Evolutionary conservation across 2,888 invertebrate genomes (phyloP), one percentile per base, ranked within the genome.

Genomic region (Nectonema munidae): DNA sequence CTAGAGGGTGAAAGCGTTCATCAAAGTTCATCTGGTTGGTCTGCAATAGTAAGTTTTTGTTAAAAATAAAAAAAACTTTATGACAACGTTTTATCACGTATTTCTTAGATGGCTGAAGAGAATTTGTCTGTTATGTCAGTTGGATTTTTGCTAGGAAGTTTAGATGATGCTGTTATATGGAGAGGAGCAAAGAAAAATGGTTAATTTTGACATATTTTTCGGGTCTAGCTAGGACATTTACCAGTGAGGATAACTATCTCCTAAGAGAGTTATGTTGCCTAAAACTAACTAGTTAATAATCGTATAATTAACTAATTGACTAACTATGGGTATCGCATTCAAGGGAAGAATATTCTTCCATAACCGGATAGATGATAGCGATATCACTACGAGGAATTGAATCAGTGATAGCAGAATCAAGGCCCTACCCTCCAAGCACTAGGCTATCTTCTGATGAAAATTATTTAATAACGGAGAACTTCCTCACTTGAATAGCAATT

Each of bases 81-180:
- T 28, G 15, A 29, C 20, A 14, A 20, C 29, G 11, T 19, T 25
- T n/a, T 25, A 25, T n/a, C 6, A 6, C n/a, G n/a, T 25, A 9
- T 25, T 30, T 30, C 15, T 11, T 14, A 34, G 35, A 19, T 19
- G 17, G 49, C 52, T 20, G 72, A 72, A 42, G 89, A 95, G 50
- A 95, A 95, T 55, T 62, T 99, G 32, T 72, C 72, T 3, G 62
- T 95, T 36, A 89, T 95, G 83, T 89, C 86, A 0, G 75, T 89
- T 51, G 89, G 83, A 9, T 83, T 86, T 54, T 61, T 86, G 29
- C 59, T 86, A 40, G 64, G 65, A 34, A 70, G 70, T 46, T 68
- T 71, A 1, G 76, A 77, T 51, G 77, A 81, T 53, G 86, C 89
- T 0, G 72, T 99, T n/a, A 83, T 99, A 48, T 95, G 95, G 95